Conservation (phyloP, 2,113 vertebrate species). For the Danio rerio region GRCz12tu NC_133193.1:23760501-23761000, state of each 20-base stretch:
- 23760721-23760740: slow-evolving; percentile 31
- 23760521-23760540: slow-evolving; percentile 58
- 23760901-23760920: too few relatives aligned
- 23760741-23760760: slow-evolving; percentile 14
- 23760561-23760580: slow-evolving; percentile 42
- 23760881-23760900: too few relatives aligned
- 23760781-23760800: background rate
- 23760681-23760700: slow-evolving; percentile 24
- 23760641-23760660: slow-evolving; percentile 30
- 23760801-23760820: background rate
- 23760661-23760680: slow-evolving; percentile 39
- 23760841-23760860: background rate
- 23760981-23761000: too few relatives aligned
- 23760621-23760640: slow-evolving; percentile 12
- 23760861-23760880: too few relatives aligned
- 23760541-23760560: slow-evolving; percentile 64
- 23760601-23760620: slow-evolving; percentile 50
- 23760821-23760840: background rate
- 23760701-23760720: slow-evolving; percentile 43
- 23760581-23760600: slow-evolving; percentile 64
- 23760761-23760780: background rate
- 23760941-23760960: too few relatives aligned
- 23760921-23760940: too few relatives aligned
- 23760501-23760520: slow-evolving; percentile 48
- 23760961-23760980: too few relatives aligned